Evolutionary conservation across 2,797 vertebrate genomes (phyloP), one percentile per base, ranked within the genome.

Genomic region (Gouania willdenowi): DNA sequence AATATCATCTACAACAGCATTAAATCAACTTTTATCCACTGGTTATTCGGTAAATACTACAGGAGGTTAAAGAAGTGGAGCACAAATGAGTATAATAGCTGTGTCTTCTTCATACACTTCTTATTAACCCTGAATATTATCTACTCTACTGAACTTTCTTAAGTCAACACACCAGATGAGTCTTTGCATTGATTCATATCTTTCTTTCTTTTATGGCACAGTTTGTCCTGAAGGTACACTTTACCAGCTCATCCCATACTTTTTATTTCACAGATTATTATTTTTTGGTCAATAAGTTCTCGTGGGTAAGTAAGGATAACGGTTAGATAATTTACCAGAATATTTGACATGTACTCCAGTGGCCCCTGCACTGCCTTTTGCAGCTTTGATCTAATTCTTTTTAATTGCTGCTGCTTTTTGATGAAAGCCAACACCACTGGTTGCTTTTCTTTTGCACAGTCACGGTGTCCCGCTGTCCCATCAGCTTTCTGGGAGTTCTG

Each of bases 401-500:
- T 63, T 75, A 76, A 68, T 73, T 79, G 67, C 55, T 14, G 26
- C 35, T 58, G 35, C 45, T 56, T 30, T 58, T 51, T 65, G 33
- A 43, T 42, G 34, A 41, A 50, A 50, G 44, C 39, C 9, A 28
- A 16, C 64, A 56, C 63, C 47, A 2, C 40, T n/a, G 54, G 62
- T 55, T 59, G 42, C 55, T 54, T 72, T 71, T 34, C 55, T 54
- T 72, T 71, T 34, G 42, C 47, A 65, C 34, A 39, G 69, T 79
- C 75, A 68, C 61, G 41, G 57, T 73, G 78, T 89, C 89, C 83
- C 75, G 82, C 75, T 83, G 89, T 87, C 79, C 83, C 78, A 75
- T 68, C 85, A 69, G 81, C 82, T 88, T 89, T 87, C 85, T 86
- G 77, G 83, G 77, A 66, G 87, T 90, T 87, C 76, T 89, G 52